Evolutionary conservation across 2,113 vertebrate genomes (phyloP).

Genomic region (Ammodytes dubius): DNA sequence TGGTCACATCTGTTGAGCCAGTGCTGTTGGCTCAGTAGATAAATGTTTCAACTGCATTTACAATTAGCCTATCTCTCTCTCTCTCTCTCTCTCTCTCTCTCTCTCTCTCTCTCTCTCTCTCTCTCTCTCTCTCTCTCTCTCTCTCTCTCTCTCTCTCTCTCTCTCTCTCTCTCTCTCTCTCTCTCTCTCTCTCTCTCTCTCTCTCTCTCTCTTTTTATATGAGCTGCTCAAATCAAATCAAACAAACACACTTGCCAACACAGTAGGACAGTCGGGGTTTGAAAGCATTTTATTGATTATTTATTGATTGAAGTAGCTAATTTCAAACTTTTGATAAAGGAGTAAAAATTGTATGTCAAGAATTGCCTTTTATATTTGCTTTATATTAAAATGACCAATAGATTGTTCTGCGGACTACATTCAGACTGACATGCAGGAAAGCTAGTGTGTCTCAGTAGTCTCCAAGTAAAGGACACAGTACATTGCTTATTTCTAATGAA

Average conservation of each 20-base stretch:
- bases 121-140: constrained; percentile 30
- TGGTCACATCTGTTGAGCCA: constrained; percentile 75
- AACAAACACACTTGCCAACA: not conserved
- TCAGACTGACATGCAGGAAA: not conserved
- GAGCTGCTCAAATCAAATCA: constrained; percentile 2
- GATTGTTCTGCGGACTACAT: not conserved
- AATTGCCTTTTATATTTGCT: not conserved
- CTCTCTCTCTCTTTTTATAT: constrained; percentile 29
- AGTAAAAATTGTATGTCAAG: not conserved
- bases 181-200: constrained; percentile 18
- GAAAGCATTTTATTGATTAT: not conserved
- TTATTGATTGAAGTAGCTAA: not conserved
- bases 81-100: constrained; percentile 10
- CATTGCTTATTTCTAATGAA: not conserved
- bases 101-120: constrained; percentile 33
- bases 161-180: constrained; percentile 32
- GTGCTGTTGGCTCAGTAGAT: constrained; percentile 50
- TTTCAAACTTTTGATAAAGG: not conserved
- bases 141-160: constrained; percentile 23
- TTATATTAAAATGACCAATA: not conserved
- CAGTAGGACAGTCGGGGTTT: not conserved
- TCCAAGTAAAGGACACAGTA: not conserved
- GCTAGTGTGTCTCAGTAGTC: too few relatives aligned
- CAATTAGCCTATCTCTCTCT: constrained; percentile 34
- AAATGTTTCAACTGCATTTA: constrained; percentile 50